Conservation (phyloP, 1,140 invertebrate species). For the fruit fly (Drosophila melanogaster) region DNA sequence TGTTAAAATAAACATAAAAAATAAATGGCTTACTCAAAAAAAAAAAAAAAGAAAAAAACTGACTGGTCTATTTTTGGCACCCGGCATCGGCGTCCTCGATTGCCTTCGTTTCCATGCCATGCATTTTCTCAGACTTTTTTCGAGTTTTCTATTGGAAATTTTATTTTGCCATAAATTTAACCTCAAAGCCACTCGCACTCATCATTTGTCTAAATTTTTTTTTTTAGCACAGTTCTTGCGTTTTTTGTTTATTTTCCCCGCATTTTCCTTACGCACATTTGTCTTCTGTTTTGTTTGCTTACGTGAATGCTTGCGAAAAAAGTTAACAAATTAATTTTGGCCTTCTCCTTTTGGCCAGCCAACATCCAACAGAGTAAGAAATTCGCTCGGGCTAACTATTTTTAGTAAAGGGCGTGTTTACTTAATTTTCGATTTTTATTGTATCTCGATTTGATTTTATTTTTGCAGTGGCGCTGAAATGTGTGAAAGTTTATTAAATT, state of each 20-base stretch:
- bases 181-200: conserved; percentile 77
- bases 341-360: conserved; percentile 8
- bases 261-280: conserved; percentile 66
- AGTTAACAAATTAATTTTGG: conserved; percentile 55
- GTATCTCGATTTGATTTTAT: conserved; percentile 54
- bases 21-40: conserved; percentile 53
- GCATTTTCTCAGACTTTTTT: conserved; percentile 36
- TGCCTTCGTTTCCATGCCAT: conserved; percentile 65
- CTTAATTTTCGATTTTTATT: conserved; percentile 70
- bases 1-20: conserved; percentile 63
- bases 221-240: conserved; percentile 51
- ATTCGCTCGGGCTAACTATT: conserved; percentile 49
- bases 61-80: conserved; percentile 57
- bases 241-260: conserved; percentile 73
- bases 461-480: conserved; percentile 51
- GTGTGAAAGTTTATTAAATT: conserved; percentile 64
- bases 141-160: conserved; percentile 63
- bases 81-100: conserved; percentile 49
- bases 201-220: conserved; percentile 77
- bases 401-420: conserved; percentile 75
- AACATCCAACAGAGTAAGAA: conserved; percentile 4
- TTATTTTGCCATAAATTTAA: conserved; percentile 75
- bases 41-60: conserved; percentile 65
- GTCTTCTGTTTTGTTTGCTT: conserved; percentile 66
- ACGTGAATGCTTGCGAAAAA: conserved; percentile 44